Evolutionary conservation across 2,888 invertebrate genomes (phyloP).

Genomic region (Ectemnius cavifrons): DNA sequence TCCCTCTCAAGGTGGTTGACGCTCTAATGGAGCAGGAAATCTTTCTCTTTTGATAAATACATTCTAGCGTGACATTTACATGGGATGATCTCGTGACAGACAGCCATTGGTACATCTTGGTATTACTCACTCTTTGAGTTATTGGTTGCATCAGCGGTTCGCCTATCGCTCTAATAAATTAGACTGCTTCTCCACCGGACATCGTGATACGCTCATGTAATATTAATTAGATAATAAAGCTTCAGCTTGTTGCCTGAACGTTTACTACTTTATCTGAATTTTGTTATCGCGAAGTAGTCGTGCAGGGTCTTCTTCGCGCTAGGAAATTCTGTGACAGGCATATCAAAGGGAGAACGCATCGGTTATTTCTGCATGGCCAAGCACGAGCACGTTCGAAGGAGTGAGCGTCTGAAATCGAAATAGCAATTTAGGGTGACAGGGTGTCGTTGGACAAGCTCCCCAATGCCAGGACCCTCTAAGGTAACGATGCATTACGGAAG

Average conservation of each 20-base stretch:
- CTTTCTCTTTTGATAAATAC: too few relatives aligned
- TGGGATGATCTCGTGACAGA: too few relatives aligned
- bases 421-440: too few relatives aligned
- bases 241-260: slow-evolving; percentile 35
- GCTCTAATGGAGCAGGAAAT: background rate
- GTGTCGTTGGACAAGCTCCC: background rate
- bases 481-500: background rate
- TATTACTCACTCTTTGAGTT: slow-evolving; percentile 37
- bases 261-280: slow-evolving; percentile 33
- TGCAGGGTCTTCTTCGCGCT: background rate
- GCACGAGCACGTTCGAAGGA: too few relatives aligned
- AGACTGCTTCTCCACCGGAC: slow-evolving; percentile 21
- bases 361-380: too few relatives aligned
- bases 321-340: background rate
- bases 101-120: background rate
- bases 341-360: too few relatives aligned
- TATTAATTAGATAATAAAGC: slow-evolving; percentile 48
- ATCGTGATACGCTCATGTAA: slow-evolving; percentile 41
- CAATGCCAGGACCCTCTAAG: background rate
- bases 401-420: too few relatives aligned
- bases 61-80: too few relatives aligned
- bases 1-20: background rate
- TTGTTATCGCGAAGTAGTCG: background rate
- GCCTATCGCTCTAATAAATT: slow-evolving; percentile 37
- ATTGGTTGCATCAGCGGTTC: slow-evolving; percentile 27